Conservation (phyloP, 2,797 vertebrate genomes). For the Smutsia gigantea region DNA sequence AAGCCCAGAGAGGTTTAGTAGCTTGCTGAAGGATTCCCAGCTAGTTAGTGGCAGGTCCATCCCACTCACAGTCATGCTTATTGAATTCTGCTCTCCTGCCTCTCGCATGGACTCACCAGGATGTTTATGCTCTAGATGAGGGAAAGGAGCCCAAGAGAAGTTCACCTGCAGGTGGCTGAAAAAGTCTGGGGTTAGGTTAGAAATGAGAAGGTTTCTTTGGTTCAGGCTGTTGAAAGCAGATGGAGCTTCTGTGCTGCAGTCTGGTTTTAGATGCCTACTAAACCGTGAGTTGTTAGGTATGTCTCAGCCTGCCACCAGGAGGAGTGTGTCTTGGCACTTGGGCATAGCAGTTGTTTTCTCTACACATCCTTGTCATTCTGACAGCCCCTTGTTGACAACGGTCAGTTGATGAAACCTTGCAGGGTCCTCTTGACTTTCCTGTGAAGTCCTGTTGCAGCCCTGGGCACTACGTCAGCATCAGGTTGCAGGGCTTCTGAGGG, state of each 20-base stretch:
- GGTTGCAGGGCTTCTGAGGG: not conserved
- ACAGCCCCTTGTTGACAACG: not conserved
- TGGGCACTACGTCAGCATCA: rapidly evolving
- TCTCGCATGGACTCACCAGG: not conserved
- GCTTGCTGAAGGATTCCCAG: not conserved
- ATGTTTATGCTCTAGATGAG: not conserved
- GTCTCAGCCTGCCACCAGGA: rapidly evolving
- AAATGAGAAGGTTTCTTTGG: not conserved
- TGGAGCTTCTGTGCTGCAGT: not conserved
- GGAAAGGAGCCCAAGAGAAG: not conserved
- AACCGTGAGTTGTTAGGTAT: rapidly evolving
- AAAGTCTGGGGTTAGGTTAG: not conserved
- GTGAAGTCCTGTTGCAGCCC: not conserved
- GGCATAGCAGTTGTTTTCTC: not conserved
- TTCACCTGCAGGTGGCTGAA: not conserved
- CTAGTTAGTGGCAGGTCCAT: not conserved
- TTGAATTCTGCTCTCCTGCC: not conserved
- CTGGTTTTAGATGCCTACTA: not conserved
- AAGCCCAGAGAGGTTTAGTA: not conserved
- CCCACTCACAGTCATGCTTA: rapidly evolving
- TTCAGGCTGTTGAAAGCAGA: not conserved
- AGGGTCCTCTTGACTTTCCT: not conserved
- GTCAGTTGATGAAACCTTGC: not conserved
- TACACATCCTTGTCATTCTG: not conserved
- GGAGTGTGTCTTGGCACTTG: rapidly evolving